phyloP scores from a whole-genome alignment of 2,888 invertebrate species.

The Oxystoma pomonae region DNA sequence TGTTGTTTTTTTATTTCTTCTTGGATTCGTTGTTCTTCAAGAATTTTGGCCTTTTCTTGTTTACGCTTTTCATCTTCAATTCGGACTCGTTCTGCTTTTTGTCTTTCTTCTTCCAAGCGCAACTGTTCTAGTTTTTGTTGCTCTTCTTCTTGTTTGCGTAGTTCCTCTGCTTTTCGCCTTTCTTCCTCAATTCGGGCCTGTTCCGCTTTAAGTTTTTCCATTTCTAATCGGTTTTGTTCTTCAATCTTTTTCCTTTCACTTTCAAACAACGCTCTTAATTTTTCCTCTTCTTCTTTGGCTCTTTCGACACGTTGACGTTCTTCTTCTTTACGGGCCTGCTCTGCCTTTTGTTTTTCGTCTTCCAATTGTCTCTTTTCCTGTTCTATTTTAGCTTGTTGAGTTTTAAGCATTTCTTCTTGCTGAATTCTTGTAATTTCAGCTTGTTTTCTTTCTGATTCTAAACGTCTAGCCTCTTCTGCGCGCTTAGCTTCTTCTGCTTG shows the following conservation, averaged over 20 bases:
- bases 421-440: conserved; percentile 33
- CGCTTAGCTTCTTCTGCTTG: conserved; percentile 29
- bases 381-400: conserved; percentile 26
- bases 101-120: conserved; percentile 8
- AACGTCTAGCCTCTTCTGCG: conserved; percentile 25
- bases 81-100: conserved; percentile 16
- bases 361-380: conserved; percentile 26
- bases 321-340: conserved; percentile 27
- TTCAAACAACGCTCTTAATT: too few species aligned
- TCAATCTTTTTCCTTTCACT: conserved; percentile 22
- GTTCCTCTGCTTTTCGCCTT: conserved; percentile 27
- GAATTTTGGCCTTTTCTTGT: too few species aligned
- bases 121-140: conserved; percentile 19
- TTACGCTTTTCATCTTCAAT: conserved; percentile 15
- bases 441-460: conserved; percentile 30
- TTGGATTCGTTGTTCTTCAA: conserved; percentile 17
- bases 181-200: conserved; percentile 29
- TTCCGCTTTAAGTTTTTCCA: conserved; percentile 29
- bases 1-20: conserved; percentile 22
- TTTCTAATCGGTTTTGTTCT: conserved; percentile 24
- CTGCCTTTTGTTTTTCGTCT: conserved; percentile 32
- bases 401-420: too few species aligned
- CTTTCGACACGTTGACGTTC: conserved; percentile 28
- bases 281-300: conserved; percentile 26
- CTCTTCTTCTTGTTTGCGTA: conserved; percentile 25